Evolutionary conservation across 2,888 invertebrate genomes (phyloP), one percentile per base, ranked within the genome.

Genomic region (Catocala fraxini): DNA sequence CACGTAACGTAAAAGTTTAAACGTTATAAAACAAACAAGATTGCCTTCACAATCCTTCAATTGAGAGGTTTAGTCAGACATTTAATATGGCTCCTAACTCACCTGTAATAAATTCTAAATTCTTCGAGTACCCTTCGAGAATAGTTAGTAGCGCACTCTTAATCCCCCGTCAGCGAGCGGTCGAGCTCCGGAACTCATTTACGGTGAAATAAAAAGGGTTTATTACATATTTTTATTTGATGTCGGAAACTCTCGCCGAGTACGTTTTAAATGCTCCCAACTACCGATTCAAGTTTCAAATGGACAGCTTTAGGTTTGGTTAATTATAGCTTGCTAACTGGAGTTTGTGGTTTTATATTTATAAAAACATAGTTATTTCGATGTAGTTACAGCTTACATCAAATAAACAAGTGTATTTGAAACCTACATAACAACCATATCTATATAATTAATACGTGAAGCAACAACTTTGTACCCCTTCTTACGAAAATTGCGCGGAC

Each of bases 191-290:
- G 83, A 89, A 89, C 89, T 90, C 90, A 90, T 90, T 89, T 89
- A 90, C 84, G 87, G 79, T 68, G 75, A 84, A 87, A 87, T 87
- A 89, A 90, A 90, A 81, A 82, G 84, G 72, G 87, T 90, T 87
- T 86, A 88, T 89, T 87, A 89, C 89, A 90, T 88, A 90, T 90
- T 91, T 91, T 89, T 89, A 85, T 88, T 89, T 86, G 82, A 86
- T 70, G 82, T 81, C 71, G 77, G 78, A 78, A 82, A 79, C 77
- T 82, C 73, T 61, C 62, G 65, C 57, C 51, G 48, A 59, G 67
- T 70, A 57, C 59, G 49, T 59, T 66, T 78, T 77, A 75, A 79
- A 76, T 70, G 75, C 68, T 70, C 69, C 64, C 54, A 71, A 74
- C 73, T 73, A 73, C 65, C 64, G 59, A 67, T 64, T 64, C 53